Base-by-base conservation (phyloP, 2,113 vertebrate species). In the Symphodus melops region DNA sequence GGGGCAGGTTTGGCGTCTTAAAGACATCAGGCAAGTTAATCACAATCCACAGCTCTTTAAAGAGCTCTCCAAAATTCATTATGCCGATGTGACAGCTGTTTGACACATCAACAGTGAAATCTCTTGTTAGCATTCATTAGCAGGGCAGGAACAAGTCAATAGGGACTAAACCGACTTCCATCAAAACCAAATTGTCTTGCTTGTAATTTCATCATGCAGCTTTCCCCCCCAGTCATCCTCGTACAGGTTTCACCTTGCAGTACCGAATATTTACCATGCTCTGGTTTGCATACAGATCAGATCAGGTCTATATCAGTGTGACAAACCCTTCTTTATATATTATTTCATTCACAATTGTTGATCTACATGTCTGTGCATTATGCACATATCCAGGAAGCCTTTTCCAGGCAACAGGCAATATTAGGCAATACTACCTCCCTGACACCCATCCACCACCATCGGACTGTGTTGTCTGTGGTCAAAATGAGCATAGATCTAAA, bases 141-240 rank as follows among this genome's bases (percentile, higher is more conserved):
- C 52, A 11, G 36, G 17, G 54, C 61, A 8, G 8, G 33, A 60
- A 57, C 19, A 52, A 67, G 69, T 75, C 83, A 42, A 37, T 9
- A 3, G 73, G 62, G 76, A 84, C 60, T 42, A n/a, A 64, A 46
- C 59, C 52, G 61, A 57, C 71, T 78, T 68, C 71, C 42, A 63
- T 83, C 68, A 59, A 42, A 77, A 71, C 51, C 53, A 64, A 72
- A 82, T 68, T 77, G 68, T 39, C 68, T 86, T 89, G 68, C 84
- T 37, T 68, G 53, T 76, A 63, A 71, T 88, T 90, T 86, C 83
- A 82, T 88, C 88, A 86, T 88, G 41, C 16, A 0, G 28, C 17
- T 75, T 51, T 36, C 36, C 25, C 36, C 75, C 51, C 58, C 44
- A 63, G 52, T 11, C 25, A 1, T 76, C 60, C 59, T 72, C 57